Evolutionary conservation across 2,113 vertebrate species (phyloP), one percentile per base, ranked within the genome.

Genomic region (Scopus umbretta): DNA sequence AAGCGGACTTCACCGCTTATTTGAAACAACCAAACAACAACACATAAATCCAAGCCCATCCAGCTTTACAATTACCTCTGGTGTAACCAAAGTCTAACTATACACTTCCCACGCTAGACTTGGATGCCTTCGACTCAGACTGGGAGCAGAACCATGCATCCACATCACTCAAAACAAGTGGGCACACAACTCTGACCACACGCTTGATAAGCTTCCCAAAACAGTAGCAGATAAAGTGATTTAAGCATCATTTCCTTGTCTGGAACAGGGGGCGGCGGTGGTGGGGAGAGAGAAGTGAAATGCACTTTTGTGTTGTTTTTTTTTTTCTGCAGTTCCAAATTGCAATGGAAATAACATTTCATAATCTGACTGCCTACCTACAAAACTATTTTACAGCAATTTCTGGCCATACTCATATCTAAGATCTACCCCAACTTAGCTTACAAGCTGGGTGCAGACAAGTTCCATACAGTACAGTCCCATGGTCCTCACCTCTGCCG

Each of bases 401-500:
- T 23, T 36, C 56, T 80, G 73, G 81, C 87, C 49, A 2, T 0
- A n/a, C 42, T 3, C 8, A 0, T 1, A 23, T 23, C 63, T 7
- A 1, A 61, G 25, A 53, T 11, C 47, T 20, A 25, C 17, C 79
- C 49, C 71, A 47, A 0, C 23, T 30, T 2, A 27, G 49, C 36
- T 52, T 15, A 56, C 5, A 40, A 56, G 22, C 14, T 45, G 80
- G 16, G 49, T 23, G n/a, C n/a, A 80, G 61, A 56, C 30, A 16
- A 55, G 32, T 29, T 71, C 50, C 65, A 73, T 10, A 7, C 6
- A 8, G 26, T 10, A 3, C 12, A 10, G 47, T 13, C 18, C 34
- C 42, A 2, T 0, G 16, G 50, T 50, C 34, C 92, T 87, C 94
- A 99, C 99, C 99, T 99, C 99, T 20, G 99, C 99, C 2, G 99